phyloP scores from a whole-genome alignment of 2,888 invertebrate species.

The Trachelus iudaicus region DNA sequence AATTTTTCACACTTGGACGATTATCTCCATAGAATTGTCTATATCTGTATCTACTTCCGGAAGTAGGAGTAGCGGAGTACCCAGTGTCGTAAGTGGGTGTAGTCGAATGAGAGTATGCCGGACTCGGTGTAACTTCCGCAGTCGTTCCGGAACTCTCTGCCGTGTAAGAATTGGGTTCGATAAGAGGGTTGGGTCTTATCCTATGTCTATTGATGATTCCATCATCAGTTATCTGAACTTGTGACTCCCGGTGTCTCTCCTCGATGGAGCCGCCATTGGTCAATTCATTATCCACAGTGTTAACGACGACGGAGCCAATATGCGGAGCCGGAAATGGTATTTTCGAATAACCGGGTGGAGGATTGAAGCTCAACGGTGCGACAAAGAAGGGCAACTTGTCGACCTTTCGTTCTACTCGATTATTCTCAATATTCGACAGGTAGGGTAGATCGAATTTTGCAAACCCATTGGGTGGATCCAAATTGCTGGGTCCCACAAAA shows the following conservation, averaged over 20 bases:
- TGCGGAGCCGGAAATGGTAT: conserved; percentile 88
- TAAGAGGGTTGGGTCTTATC: conserved; percentile 46
- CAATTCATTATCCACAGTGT: conserved; percentile 61
- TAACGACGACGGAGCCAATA: conserved; percentile 86
- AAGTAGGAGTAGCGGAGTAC: conserved; percentile 23
- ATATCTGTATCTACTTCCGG: conserved; percentile 33
- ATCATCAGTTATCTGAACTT: conserved; percentile 25
- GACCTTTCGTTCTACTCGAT: conserved; percentile 77
- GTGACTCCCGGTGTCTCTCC: conserved; percentile 18
- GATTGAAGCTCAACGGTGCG: conserved; percentile 84
- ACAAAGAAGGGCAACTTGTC: conserved; percentile 86
- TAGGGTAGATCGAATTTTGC: conserved; percentile 87
- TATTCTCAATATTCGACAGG: conserved; percentile 77
- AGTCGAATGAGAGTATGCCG: conserved; percentile 45
- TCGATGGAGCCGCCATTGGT: neutral
- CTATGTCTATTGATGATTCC: conserved; percentile 35
- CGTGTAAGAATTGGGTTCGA: conserved; percentile 61
- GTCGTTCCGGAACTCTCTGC: conserved; percentile 63
- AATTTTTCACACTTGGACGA: neutral
- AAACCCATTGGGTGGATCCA: conserved; percentile 78
- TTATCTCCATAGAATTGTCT: conserved; percentile 19
- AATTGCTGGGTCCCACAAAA: conserved; percentile 83
- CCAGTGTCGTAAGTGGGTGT: conserved; percentile 31
- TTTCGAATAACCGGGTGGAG: conserved; percentile 86
- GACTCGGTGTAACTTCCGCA: conserved; percentile 36